Conservation (phyloP, 2,113 vertebrate species). For the Micronisus gabar region DNA sequence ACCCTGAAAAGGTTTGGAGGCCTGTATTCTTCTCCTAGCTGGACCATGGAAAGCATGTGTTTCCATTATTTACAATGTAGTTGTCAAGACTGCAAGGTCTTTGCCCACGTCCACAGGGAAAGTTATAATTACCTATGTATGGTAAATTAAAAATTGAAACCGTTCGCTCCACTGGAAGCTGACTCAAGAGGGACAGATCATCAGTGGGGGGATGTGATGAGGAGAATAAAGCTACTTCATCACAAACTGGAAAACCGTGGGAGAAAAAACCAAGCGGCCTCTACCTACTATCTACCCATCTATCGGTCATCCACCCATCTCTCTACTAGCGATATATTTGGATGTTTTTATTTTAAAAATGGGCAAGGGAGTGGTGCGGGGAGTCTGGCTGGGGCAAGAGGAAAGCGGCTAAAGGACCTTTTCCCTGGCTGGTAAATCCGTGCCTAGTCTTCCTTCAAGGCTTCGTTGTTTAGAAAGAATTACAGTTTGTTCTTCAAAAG, state of each 20-base stretch:
- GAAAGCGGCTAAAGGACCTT: background rate
- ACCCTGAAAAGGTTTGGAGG: background rate
- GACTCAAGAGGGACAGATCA: background rate
- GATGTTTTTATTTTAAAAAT: background rate
- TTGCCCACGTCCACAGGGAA: background rate
- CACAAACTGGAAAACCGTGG: background rate
- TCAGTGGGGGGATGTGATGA: background rate
- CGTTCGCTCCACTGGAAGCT: background rate
- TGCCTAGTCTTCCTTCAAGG: background rate
- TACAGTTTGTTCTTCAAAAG: conserved; percentile 26
- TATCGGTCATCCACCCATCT: background rate
- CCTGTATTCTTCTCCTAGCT: background rate
- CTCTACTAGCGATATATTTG: background rate
- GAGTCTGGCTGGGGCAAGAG: background rate
- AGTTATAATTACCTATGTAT: background rate
- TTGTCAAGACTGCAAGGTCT: background rate
- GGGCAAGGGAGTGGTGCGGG: background rate
- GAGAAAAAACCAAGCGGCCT: background rate
- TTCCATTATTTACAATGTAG: background rate
- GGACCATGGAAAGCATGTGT: background rate
- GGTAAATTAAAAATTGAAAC: background rate
- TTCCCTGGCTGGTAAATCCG: background rate
- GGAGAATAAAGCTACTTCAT: background rate
- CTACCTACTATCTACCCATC: background rate
- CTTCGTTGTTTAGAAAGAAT: background rate